These are phyloP conservation scores for Mactra quadrangularis DNA, from an alignment of 1,140 invertebrate species.

Conservation along the genomic window DNA sequence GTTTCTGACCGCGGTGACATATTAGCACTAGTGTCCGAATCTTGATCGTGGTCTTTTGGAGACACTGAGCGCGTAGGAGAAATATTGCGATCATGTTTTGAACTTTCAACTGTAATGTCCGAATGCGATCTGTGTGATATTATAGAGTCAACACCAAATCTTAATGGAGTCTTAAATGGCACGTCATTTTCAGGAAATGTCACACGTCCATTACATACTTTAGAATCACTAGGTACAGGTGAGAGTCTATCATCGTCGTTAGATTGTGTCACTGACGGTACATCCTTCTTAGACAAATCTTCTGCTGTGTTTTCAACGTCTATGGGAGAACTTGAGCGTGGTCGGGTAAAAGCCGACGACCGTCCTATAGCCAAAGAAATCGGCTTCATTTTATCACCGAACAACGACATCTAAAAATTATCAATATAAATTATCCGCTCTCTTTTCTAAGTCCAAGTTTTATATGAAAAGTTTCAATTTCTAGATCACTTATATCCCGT, in stretches of 20 bases:
- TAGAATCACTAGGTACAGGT: constrained; percentile 21
- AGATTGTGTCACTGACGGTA: constrained; percentile 28
- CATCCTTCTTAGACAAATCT: constrained; percentile 43
- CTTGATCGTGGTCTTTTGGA: constrained; percentile 4
- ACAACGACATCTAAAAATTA: constrained; percentile 26
- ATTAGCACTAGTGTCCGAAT: constrained; percentile 49
- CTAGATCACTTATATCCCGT: neutral
- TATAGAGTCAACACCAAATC: constrained; percentile 57
- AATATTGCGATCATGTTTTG: neutral
- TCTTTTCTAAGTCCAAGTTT: neutral
- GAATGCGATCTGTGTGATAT: constrained; percentile 32
- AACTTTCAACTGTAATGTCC: neutral
- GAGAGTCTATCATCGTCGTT: constrained; percentile 42
- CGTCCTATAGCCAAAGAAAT: constrained; percentile 33
- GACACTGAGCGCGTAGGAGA: neutral
- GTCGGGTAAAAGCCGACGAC: constrained; percentile 53
- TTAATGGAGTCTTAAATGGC: constrained; percentile 46
- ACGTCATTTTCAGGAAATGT: constrained; percentile 26
- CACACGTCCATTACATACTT: constrained; percentile 46
- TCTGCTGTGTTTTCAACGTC: constrained; percentile 50
- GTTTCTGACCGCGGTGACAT: constrained; percentile 49
- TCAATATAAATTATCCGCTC: constrained; percentile 30
- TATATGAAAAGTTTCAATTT: neutral
- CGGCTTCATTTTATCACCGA: constrained; percentile 49
- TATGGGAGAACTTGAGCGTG: constrained; percentile 50